Percentiles rank a stretch among this genome's conserved stretches.
Evolutionary conservation across 1,140 invertebrate species (phyloP).

Genomic region (Drosophila kepulauana): DNA sequence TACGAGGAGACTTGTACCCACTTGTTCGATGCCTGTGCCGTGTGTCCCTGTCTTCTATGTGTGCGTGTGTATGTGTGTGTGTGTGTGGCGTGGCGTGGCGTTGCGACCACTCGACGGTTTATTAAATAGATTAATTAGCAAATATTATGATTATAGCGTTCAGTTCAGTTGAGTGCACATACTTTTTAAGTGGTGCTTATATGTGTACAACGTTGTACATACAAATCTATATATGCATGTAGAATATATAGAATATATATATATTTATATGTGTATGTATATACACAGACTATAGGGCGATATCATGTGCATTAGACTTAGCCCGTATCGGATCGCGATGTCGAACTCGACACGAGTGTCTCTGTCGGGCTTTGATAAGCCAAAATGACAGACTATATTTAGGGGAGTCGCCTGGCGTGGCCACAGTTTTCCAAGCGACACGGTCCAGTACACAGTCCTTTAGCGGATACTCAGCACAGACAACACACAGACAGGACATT

Average conservation of each 20-base stretch:
- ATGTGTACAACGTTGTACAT: neutral
- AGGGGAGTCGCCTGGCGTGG: conserved; percentile 50
- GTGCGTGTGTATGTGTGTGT: neutral
- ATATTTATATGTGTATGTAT: conserved; percentile 7
- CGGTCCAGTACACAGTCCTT: conserved; percentile 21
- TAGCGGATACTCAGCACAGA: conserved; percentile 5
- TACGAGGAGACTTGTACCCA: neutral
- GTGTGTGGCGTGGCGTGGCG: neutral
- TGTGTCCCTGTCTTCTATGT: conserved; percentile 8
- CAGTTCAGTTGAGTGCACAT: conserved; percentile 8
- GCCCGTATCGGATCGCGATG: conserved; percentile 15
- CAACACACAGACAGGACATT: too few relatives aligned
- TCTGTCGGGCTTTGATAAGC: conserved; percentile 32
- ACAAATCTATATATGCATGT: neutral
- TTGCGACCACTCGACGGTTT: conserved; percentile 27
- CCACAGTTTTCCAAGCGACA: conserved; percentile 59
- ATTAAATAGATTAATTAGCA: conserved; percentile 32
- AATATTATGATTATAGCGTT: conserved; percentile 30
- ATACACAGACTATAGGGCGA: neutral
- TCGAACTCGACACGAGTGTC: conserved; percentile 8
- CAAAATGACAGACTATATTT: conserved; percentile 60
- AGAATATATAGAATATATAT: conserved; percentile 1
- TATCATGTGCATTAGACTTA: conserved; percentile 34
- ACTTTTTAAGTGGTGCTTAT: neutral
- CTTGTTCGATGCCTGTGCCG: neutral